Base-by-base conservation (phyloP, 1,140 invertebrate genomes). In the Tigriopus japonicus region DNA sequence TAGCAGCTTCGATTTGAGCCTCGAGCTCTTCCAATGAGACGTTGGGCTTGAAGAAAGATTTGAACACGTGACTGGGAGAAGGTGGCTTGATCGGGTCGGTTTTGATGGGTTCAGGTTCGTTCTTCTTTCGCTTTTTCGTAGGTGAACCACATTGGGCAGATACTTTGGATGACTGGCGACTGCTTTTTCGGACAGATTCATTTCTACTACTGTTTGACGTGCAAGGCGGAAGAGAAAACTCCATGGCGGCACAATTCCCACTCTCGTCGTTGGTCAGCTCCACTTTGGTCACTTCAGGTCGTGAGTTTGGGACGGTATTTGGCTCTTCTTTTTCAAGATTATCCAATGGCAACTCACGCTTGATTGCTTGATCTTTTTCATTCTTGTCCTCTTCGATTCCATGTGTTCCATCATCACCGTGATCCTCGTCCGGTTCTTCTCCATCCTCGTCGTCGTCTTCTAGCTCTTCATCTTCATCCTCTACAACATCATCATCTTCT, bases 41-140 rank as follows among this genome's bases (percentile, higher is more conserved):
- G 17, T 55, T 51, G 6, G 42, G 35, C 12, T 51, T 61, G 35
- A 61, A 61, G 49, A 61, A 61, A 1, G 59, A 61, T 52, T 61
- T 61, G 15, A 61, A 61, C 5, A 41, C 55, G 5, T 28, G 6
- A 42, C 41, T 58, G 21, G 41, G 24, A 17, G 35, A 28, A 58
- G 55, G 55, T 9, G 55, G 17, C 15, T 58, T 58, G 14, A 58
- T 42, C 45, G 45, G 45, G n/a, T 49, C 45, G n/a, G 2, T 15
- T 21, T 49, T 49, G 21, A 5, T 2, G n/a, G 10, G 3, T 49
- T 49, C 45, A 12, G 45, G 45, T 10, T 49, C 3, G 28, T 9
- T 35, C 3, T 35, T 35, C 28, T 9, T 35, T 9, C 28, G 3
- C 28, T 35, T 35, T 9, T 35, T 35, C 3, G 28, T 5, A 5